phyloP scores from a whole-genome alignment of 2,797 vertebrate species.

The Percopsis omiscomaycus region DNA sequence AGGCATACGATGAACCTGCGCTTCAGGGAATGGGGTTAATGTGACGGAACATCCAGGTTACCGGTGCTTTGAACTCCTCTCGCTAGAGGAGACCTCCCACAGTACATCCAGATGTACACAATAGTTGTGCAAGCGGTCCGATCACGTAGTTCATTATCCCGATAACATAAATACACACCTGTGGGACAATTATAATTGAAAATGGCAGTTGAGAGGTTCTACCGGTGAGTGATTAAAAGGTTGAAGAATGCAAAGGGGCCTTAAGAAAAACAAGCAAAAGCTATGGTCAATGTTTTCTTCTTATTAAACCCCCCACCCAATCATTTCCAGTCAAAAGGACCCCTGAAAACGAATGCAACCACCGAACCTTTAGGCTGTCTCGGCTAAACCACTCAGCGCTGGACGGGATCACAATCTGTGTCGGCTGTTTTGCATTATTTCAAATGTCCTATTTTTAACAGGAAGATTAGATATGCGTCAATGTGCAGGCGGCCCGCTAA shows the following conservation, averaged over 20 bases:
- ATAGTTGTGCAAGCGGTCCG: not conserved
- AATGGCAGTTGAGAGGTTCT: not conserved
- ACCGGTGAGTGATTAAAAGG: too few relatives aligned
- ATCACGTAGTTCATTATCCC: not conserved
- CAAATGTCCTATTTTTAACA: conserved; percentile 13
- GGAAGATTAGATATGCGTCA: conserved; percentile 13
- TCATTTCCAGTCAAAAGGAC: too few relatives aligned
- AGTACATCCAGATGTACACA: not conserved
- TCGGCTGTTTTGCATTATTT: conserved; percentile 8
- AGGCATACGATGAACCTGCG: not conserved
- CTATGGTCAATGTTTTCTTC: too few relatives aligned
- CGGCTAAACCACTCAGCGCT: not conserved
- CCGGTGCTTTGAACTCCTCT: not conserved
- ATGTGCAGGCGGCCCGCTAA: not conserved
- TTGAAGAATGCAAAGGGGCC: too few relatives aligned
- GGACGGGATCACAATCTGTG: conserved; percentile 3
- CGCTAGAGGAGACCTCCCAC: not conserved
- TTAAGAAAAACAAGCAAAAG: too few relatives aligned
- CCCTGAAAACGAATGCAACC: too few relatives aligned
- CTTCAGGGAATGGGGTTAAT: not conserved
- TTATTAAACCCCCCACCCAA: too few relatives aligned
- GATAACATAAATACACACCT: not conserved
- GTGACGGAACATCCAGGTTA: not conserved
- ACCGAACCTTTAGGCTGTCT: too few relatives aligned
- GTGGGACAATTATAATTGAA: not conserved